phyloP scores from a whole-genome alignment of 2,888 invertebrate genomes.

The Criorhina ranunculi region DNA sequence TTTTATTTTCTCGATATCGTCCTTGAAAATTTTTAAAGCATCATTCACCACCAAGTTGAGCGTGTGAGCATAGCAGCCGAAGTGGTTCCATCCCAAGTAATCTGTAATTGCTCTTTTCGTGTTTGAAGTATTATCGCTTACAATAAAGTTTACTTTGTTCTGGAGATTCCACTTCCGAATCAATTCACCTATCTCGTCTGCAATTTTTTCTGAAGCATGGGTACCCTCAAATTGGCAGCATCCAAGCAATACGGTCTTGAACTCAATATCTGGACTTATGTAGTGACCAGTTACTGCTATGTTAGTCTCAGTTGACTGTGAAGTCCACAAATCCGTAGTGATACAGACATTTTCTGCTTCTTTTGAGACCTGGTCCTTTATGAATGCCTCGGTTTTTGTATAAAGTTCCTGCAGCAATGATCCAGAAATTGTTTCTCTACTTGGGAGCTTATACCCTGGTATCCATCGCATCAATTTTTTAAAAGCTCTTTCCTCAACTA shows the following conservation, averaged over 20 bases:
- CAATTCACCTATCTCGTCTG: not conserved
- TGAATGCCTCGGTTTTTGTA: not conserved
- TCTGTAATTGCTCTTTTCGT: not conserved
- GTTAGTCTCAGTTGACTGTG: not conserved
- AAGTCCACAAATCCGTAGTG: slow-evolving; percentile 9
- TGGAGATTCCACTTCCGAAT: slow-evolving; percentile 5
- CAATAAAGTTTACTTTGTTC: slow-evolving; percentile 7
- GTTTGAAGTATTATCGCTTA: not conserved
- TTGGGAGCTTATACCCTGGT: slow-evolving; percentile 24
- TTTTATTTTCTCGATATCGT: slow-evolving; percentile 56
- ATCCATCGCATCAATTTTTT: slow-evolving; percentile 32
- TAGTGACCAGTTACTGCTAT: slow-evolving; percentile 6
- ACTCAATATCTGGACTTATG: slow-evolving; percentile 1
- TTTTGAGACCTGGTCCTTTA: slow-evolving; percentile 4
- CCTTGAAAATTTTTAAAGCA: slow-evolving; percentile 44
- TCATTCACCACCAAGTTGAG: slow-evolving; percentile 59
- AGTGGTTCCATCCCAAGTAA: slow-evolving; percentile 40
- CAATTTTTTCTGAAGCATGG: slow-evolving; percentile 14
- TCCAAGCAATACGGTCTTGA: not conserved
- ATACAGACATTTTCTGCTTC: slow-evolving; percentile 4
- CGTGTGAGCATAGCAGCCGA: slow-evolving; percentile 63
- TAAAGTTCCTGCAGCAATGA: slow-evolving; percentile 9
- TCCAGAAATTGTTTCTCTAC: slow-evolving; percentile 20
- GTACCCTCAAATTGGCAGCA: slow-evolving; percentile 18
- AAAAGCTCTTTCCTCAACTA: slow-evolving; percentile 26